A percentile compares a stretch with the other conserved stretches of the same genome.
These are phyloP conservation scores for Archilochus colubris DNA, from an alignment of 2,113 vertebrate genomes.

Conservation along the genomic window DNA sequence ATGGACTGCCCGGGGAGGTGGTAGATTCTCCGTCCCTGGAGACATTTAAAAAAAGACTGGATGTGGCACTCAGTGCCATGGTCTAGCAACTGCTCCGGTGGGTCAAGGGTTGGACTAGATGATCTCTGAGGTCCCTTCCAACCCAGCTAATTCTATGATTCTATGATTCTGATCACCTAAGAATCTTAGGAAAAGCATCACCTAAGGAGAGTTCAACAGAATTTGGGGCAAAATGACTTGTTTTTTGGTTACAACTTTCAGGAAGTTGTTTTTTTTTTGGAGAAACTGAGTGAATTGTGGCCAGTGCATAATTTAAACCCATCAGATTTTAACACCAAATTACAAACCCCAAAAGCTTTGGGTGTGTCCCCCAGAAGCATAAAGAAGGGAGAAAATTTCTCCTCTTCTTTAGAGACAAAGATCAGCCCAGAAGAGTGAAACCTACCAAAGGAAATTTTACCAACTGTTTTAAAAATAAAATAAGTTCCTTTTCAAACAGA, in stretches of 20 bases:
- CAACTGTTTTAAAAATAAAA: not conserved
- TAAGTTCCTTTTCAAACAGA: not conserved
- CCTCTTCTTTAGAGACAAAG: not conserved
- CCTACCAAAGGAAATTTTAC: not conserved
- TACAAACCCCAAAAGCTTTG: not conserved
- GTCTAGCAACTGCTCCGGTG: too few relatives aligned
- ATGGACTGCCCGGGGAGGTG: too few relatives aligned
- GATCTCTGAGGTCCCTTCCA: too few relatives aligned
- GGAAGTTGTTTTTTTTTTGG: not conserved
- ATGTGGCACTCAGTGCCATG: too few relatives aligned
- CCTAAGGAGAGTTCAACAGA: not conserved
- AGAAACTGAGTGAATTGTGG: accelerated
- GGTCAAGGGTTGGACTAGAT: too few relatives aligned
- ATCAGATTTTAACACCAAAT: too few relatives aligned
- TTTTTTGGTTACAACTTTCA: not conserved
- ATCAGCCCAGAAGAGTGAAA: not conserved
- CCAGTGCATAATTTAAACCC: not conserved
- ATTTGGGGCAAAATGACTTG: not conserved
- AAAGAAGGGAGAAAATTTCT: not conserved
- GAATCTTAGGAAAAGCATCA: not conserved
- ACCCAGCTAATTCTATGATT: too few relatives aligned
- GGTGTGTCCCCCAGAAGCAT: not conserved
- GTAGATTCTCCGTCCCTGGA: too few relatives aligned
- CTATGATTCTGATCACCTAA: not conserved
- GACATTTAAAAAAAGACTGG: too few relatives aligned